Evolutionary conservation across 2,113 vertebrate genomes (phyloP).

Genomic region (Trichomycterus rosablanca): DNA sequence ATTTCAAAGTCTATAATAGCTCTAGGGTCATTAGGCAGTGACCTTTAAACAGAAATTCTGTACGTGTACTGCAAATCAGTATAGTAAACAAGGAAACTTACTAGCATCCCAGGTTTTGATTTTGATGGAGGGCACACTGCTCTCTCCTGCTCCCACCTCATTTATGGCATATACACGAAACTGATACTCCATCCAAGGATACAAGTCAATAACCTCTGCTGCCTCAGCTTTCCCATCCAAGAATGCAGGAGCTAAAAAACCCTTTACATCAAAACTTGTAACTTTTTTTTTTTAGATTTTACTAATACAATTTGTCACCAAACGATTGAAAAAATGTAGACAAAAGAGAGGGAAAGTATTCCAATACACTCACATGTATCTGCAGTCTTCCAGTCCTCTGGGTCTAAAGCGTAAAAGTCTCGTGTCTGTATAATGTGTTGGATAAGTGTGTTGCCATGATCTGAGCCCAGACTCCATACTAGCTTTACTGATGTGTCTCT

Average conservation of each 20-base stretch:
- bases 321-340: no score
- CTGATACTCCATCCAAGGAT: conserved; percentile 94
- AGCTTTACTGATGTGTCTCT: conserved; percentile 82
- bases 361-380: conserved; percentile 77
- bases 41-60: not conserved
- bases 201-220: conserved; percentile 82
- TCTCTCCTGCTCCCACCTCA: conserved; percentile 84
- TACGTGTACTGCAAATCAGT: not conserved
- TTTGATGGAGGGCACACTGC: conserved; percentile 85
- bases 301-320: no score
- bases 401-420: conserved; percentile 71
- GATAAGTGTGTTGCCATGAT: conserved; percentile 88
- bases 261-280: not conserved
- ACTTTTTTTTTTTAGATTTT: no score
- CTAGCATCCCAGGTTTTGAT: conserved; percentile 89
- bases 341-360: not conserved
- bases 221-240: conserved; percentile 81
- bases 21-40: no score
- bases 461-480: conserved; percentile 84
- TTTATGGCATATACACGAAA: conserved; percentile 90
- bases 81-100: conserved; percentile 55
- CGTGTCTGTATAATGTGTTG: conserved; percentile 85
- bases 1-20: no score
- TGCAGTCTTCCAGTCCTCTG: conserved; percentile 87
- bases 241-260: conserved; percentile 72